Evolutionary conservation across 2,888 invertebrate species (phyloP).

Genomic region (Carabus problematicus): DNA sequence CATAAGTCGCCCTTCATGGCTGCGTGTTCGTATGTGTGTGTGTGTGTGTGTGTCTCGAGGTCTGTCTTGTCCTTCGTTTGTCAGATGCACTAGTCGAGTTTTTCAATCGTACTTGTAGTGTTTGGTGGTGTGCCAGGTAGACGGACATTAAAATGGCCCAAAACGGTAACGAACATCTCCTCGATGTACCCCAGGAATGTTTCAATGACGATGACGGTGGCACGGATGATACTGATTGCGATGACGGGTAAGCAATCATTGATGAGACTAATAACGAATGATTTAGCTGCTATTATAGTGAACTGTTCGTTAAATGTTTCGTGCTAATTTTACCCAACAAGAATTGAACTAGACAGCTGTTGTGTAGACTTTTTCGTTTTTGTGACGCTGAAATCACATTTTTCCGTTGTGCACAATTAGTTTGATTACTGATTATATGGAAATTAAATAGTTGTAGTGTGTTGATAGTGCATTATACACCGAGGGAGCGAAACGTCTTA

Average conservation of each 20-base stretch:
- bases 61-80: background rate
- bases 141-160: conserved; percentile 12
- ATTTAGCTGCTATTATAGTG: background rate
- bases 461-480: too few relatives aligned
- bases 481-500: too few relatives aligned
- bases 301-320: background rate
- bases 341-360: too few relatives aligned
- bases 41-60: background rate
- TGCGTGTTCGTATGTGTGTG: background rate
- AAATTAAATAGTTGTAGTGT: too few relatives aligned
- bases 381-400: too few relatives aligned
- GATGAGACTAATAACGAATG: background rate
- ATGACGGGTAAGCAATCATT: conserved; percentile 26
- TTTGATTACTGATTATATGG: too few relatives aligned
- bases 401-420: too few relatives aligned
- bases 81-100: too few relatives aligned
- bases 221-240: background rate
- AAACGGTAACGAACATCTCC: conserved; percentile 15
- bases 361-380: too few relatives aligned
- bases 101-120: too few relatives aligned
- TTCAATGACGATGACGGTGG: conserved; percentile 25
- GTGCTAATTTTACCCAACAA: background rate
- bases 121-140: background rate
- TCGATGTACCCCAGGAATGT: conserved; percentile 12
- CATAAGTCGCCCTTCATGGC: conserved; percentile 44